Base-by-base conservation (phyloP, 2,888 invertebrate genomes). In the Hetaerina titia region DNA sequence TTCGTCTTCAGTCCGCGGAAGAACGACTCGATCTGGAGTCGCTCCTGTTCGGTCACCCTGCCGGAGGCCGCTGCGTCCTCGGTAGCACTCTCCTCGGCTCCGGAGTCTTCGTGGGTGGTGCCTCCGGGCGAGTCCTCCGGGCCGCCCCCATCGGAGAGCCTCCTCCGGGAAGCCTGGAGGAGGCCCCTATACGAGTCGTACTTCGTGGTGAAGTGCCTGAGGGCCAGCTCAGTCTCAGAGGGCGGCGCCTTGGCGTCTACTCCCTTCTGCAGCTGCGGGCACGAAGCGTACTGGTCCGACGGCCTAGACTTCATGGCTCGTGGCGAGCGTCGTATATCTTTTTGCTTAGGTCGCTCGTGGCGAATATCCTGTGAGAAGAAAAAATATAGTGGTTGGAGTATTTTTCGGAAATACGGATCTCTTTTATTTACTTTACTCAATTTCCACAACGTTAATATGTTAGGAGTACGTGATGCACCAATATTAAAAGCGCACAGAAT, bases 1-100 rank as follows among this genome's bases (percentile, higher is more conserved):
- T 98, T 98, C 0, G 98, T 98, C 96, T 98, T 98, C 95, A 98
- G 97, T 94, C 98, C 98, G 95, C 98, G 97, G 96, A 98, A 98
- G 96, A 98, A 98, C 95, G 98, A 97, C 96, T 98, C 98, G 95
- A 98, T 97, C 96, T 98, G 98, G 74, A 97, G 97, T 95, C 98
- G 97, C 96, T 98, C 98, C 95, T 97, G 96, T 95, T 98, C 98
- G 15, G 97, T 97, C 94, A 98, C 97, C 95, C 96, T 97, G 97
- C 94, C 97, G 97, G 95, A 97, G 96, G 9, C 97, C 96, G 56
- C 97, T 56, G 97, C 97, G 64, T 96, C 97, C 95, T 97, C 97
- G 25, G 97, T 96, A 96, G 97, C 97, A 96, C 97, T 97, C 95
- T 97, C 97, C 69, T 97, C 97, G 31, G 97, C 97, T 89, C 97